A percentile compares a stretch with the other conserved stretches of the same genome.
Conservation (phyloP, 2,797 vertebrate species). For the Oreortyx pictus region DNA sequence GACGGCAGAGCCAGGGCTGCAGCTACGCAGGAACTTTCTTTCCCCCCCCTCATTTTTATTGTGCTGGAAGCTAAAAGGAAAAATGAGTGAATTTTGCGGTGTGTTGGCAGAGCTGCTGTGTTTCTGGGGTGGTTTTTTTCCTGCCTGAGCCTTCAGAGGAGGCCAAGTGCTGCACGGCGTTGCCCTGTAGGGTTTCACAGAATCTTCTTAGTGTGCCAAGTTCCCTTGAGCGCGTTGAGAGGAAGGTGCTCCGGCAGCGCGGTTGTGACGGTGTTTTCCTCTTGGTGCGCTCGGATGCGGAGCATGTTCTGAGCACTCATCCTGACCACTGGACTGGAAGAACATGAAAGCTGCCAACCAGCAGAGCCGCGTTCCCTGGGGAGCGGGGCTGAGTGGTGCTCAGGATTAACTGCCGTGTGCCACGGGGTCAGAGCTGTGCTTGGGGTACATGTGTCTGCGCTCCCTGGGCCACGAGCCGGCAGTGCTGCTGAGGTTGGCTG, state of each 20-base stretch:
- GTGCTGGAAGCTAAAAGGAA: neutral
- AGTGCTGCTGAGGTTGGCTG: neutral
- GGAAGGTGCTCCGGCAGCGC: neutral
- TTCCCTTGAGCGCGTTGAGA: rapidly evolving
- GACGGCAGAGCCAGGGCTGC: neutral
- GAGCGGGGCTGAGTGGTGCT: neutral
- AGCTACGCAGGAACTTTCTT: neutral
- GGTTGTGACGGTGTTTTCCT: rapidly evolving
- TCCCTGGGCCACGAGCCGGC: rapidly evolving
- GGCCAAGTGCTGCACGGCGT: rapidly evolving
- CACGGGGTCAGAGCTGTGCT: neutral
- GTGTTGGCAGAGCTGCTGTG: neutral
- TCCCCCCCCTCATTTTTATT: neutral
- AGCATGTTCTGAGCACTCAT: rapidly evolving
- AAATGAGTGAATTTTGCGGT: neutral
- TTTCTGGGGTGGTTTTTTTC: neutral
- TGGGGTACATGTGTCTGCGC: neutral
- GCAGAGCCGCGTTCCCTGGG: rapidly evolving
- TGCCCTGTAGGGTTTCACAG: neutral
- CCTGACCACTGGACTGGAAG: neutral
- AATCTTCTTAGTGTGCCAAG: neutral
- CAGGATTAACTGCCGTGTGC: neutral
- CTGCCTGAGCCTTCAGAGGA: neutral
- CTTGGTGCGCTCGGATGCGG: rapidly evolving
- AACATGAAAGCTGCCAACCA: neutral